phyloP scores from a whole-genome alignment of 2,797 vertebrate species.

The Lepilemur ruficaudatus region DNA sequence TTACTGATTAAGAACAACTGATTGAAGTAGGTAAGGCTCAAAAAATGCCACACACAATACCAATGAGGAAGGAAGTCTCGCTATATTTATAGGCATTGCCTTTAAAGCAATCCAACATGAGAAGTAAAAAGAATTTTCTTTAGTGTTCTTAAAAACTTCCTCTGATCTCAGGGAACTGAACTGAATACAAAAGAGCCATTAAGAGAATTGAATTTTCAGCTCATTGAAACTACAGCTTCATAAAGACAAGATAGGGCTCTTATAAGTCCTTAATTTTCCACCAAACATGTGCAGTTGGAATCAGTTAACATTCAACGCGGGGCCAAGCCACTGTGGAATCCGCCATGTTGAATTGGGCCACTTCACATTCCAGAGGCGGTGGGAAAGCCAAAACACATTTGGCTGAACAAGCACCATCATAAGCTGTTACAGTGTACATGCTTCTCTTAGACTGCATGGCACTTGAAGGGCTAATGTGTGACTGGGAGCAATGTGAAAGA shows the following conservation, averaged over 20 bases:
- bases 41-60: background rate
- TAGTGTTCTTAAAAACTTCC: background rate
- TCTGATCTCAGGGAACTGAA: background rate
- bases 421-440: conserved; percentile 67
- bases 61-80: background rate
- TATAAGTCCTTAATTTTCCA: conserved; percentile 73
- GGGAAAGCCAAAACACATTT: conserved; percentile 21
- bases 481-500: conserved; percentile 78
- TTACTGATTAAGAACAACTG: conserved; percentile 30
- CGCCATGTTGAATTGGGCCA: background rate
- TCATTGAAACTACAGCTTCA: conserved; percentile 48
- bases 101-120: background rate
- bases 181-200: conserved; percentile 21
- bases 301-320: conserved; percentile 59
- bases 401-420: conserved; percentile 58
- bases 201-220: background rate
- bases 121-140: background rate
- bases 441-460: conserved; percentile 75
- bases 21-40: background rate
- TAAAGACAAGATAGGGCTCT: background rate
- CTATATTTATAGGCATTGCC: background rate
- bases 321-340: background rate
- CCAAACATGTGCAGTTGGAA: conserved; percentile 42
- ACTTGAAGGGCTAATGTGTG: conserved; percentile 84
- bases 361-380: background rate